Percentiles rank a stretch among this genome's conserved stretches.
Evolutionary conservation across 2,888 invertebrate genomes (phyloP).

Genomic region (Drosophila buzzatii): DNA sequence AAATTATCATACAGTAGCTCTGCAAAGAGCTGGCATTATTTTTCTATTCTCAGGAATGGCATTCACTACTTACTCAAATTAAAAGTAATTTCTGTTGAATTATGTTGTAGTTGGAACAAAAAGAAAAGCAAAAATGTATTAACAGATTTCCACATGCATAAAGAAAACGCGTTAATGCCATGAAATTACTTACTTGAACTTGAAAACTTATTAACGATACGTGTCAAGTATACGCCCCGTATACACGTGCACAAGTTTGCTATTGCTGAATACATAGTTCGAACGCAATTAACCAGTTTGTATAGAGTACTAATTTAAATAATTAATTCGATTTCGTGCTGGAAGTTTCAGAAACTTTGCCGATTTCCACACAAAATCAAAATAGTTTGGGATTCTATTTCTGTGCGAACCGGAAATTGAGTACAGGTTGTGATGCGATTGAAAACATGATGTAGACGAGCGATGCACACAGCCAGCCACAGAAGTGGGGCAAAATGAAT

Average conservation of each 20-base stretch:
- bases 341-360: conserved; percentile 20
- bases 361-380: conserved; percentile 34
- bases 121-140: not conserved
- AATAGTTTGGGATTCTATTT: conserved; percentile 42
- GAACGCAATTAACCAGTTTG: not conserved
- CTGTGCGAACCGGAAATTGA: conserved; percentile 47
- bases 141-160: not conserved
- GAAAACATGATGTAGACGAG: conserved; percentile 67
- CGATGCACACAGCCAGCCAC: conserved; percentile 54
- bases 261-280: not conserved
- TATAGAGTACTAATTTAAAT: conserved; percentile 11
- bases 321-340: conserved; percentile 11
- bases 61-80: not conserved
- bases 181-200: too few species aligned
- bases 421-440: conserved; percentile 42
- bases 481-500: conserved; percentile 61
- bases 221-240: not conserved
- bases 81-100: not conserved
- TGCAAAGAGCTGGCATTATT: not conserved
- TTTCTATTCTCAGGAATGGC: too few species aligned
- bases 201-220: not conserved
- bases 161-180: not conserved
- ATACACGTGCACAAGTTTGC: not conserved
- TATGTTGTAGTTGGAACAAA: not conserved
- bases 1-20: not conserved